These are phyloP conservation scores for Helleia helle DNA, from an alignment of 2,888 invertebrate species.

Conservation along the genomic window DNA sequence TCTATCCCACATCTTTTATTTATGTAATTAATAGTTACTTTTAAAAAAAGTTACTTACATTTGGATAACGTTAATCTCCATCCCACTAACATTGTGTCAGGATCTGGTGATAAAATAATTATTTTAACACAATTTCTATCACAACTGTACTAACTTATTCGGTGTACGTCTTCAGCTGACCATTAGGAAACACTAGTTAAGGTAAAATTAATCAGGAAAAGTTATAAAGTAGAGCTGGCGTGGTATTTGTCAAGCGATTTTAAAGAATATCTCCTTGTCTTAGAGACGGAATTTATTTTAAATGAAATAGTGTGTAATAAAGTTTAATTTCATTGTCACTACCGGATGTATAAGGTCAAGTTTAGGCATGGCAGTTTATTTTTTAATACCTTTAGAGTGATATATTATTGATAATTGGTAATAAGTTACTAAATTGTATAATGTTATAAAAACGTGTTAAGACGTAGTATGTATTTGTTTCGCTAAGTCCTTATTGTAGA, in stretches of 20 bases:
- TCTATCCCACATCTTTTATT: too few relatives aligned
- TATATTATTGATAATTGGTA: too few relatives aligned
- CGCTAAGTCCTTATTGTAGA: too few relatives aligned
- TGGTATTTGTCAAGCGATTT: conserved; percentile 15
- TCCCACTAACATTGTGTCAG: conserved; percentile 52
- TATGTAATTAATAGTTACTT: too few relatives aligned
- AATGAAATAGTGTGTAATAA: conserved; percentile 6
- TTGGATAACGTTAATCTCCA: conserved; percentile 58
- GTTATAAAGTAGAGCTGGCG: conserved; percentile 17
- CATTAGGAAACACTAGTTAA: conserved; percentile 33
- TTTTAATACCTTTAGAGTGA: too few relatives aligned
- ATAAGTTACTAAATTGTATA: too few relatives aligned
- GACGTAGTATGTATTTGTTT: too few relatives aligned
- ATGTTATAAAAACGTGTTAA: too few relatives aligned
- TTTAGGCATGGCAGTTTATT: conserved; percentile 3
- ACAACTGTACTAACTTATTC: conserved; percentile 12
- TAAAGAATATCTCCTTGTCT: conserved; percentile 13
- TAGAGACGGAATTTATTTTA: background rate
- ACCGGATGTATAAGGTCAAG: conserved; percentile 17
- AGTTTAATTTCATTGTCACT: conserved; percentile 19
- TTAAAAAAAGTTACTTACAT: too few relatives aligned
- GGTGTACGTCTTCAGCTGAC: conserved; percentile 15
- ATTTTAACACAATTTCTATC: conserved; percentile 16
- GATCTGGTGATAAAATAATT: conserved; percentile 28
- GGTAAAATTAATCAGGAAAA: conserved; percentile 42